Conservation (phyloP, 2,888 invertebrate species). For the Drosophila anomelani region DNA sequence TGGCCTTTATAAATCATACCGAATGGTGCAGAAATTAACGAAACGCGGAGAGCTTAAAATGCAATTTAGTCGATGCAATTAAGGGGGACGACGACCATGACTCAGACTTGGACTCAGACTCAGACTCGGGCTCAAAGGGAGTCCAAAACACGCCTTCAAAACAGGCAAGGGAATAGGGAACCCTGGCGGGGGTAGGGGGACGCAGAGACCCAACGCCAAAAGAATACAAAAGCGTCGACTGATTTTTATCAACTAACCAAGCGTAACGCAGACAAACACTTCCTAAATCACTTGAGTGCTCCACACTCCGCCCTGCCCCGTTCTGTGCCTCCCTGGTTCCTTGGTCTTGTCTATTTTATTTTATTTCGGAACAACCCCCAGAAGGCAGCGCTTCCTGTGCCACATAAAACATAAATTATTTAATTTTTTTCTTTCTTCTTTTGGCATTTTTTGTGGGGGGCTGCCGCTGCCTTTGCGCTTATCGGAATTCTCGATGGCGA, state of each 20-base stretch:
- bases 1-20: constrained; percentile 33
- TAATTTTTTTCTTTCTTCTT: constrained; percentile 62
- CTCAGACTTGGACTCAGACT: constrained; percentile 8
- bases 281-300: constrained; percentile 80
- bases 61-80: constrained; percentile 75
- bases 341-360: constrained; percentile 34
- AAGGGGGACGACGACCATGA: constrained; percentile 42
- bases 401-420: constrained; percentile 77
- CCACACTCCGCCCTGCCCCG: constrained; percentile 1
- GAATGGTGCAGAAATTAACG: constrained; percentile 36
- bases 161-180: not conserved
- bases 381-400: constrained; percentile 72
- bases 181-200: too few relatives aligned
- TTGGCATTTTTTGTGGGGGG: not conserved
- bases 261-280: constrained; percentile 83
- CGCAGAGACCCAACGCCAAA: constrained; percentile 12
- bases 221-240: constrained; percentile 60
- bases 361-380: constrained; percentile 51
- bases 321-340: not conserved
- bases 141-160: constrained; percentile 12
- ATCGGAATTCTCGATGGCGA: constrained; percentile 66
- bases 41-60: constrained; percentile 61
- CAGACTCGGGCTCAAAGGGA: not conserved
- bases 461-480: constrained; percentile 18
- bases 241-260: constrained; percentile 84